Conservation (phyloP, 1,140 invertebrate species). For the Euschistus heros region DNA sequence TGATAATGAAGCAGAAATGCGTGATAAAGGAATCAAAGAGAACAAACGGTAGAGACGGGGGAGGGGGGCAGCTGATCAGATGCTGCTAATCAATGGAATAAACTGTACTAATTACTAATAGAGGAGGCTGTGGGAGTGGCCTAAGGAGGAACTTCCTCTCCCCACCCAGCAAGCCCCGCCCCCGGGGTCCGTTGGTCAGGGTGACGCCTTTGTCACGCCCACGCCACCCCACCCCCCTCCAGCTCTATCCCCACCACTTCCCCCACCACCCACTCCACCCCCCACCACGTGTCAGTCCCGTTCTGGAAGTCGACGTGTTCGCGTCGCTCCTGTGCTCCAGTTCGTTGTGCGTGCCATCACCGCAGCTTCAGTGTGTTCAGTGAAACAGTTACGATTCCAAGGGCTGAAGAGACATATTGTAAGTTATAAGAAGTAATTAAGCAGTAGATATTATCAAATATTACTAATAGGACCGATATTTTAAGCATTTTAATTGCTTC, state of each 20-base stretch:
- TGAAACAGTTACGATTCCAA: not conserved
- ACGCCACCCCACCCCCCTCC: not conserved
- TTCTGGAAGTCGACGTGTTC: not conserved
- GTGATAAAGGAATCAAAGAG: too few species aligned
- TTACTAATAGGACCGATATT: too few species aligned
- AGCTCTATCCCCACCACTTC: not conserved
- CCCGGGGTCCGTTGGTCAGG: not conserved
- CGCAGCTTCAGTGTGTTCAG: not conserved
- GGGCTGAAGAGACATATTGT: not conserved
- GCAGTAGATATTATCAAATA: too few species aligned
- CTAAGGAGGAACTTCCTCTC: not conserved
- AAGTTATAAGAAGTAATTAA: not conserved
- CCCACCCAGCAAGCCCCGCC: not conserved
- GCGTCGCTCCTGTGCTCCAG: slow-evolving; percentile 2
- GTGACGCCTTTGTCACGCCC: not conserved
- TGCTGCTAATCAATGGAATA: slow-evolving; percentile 5
- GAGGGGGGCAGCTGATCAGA: not conserved
- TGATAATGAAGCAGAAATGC: too few species aligned
- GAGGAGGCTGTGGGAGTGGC: not conserved
- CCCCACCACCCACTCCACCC: not conserved
- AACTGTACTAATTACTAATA: slow-evolving; percentile 10
- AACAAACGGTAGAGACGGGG: not conserved
- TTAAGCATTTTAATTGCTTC: too few species aligned
- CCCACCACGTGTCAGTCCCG: slow-evolving; percentile 7
- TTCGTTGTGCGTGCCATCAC: slow-evolving; percentile 2